Base-by-base conservation (phyloP, 2,113 vertebrate genomes). In the Ramphastos sulfuratus region DNA sequence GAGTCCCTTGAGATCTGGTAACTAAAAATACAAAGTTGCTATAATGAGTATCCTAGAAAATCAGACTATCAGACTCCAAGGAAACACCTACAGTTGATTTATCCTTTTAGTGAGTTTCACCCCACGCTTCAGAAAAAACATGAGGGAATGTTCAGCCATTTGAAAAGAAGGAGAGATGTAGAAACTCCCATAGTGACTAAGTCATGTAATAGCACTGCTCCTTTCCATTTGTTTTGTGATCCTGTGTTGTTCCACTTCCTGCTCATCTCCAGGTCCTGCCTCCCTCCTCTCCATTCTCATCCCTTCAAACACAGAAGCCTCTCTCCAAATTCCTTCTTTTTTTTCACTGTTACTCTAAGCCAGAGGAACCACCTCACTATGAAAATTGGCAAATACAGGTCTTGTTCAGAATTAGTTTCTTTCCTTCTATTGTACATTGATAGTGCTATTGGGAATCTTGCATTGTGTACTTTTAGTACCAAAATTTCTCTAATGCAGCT, bases 21-120 rank as follows among this genome's bases (percentile, higher is more conserved):
- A 55, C 37, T 75, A 83, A 84, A 89, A 90, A 86, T 73, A 84
- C 58, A 84, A 93, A 92, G 58, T 61, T 76, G 66, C 8, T 3
- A 3, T 35, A 84, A 84, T 0, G 3, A 82, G 42, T 69, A 82
- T 79, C 66, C 42, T 67, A 80, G 69, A 82, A 85, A 89, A 91
- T 80, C n/a, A 71, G 50, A 76, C 63, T 94, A 91, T 80, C n/a
- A 67, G 50, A 76, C 63, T 94, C 78, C 50, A 66, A 27, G 82
- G 75, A 71, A 87, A 80, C 72, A 85, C 92, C 70, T 91, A 52
- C 46, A 80, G 10, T 20, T 82, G 74, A 72, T 90, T 87, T 89
- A 70, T 87, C 33, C 37, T 67, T 23, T 55, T 58, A 70, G 21
- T 81, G 77, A 64, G 10, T 48, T 79, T 90, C 12, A 55, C 16